Percentiles rank a stretch among this genome's conserved stretches.
phyloP scores from a whole-genome alignment of 1,140 invertebrate species.

The Melitaea cinxia region DNA sequence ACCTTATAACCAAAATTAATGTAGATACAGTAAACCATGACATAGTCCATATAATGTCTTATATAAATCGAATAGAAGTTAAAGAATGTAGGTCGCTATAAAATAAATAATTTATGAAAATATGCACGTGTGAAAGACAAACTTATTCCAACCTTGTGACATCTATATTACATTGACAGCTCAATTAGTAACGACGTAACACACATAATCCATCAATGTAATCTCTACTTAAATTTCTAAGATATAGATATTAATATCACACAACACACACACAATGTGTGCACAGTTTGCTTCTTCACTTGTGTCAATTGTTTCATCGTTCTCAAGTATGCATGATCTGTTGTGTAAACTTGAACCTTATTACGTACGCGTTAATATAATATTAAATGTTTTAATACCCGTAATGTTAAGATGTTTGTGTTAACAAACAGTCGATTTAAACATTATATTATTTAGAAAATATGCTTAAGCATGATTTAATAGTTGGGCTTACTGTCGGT shows the following conservation, averaged over 20 bases:
- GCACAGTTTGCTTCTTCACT: slow-evolving; percentile 51
- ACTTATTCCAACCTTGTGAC: slow-evolving; percentile 53
- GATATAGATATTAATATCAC: slow-evolving; percentile 37
- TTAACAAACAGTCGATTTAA: slow-evolving; percentile 13
- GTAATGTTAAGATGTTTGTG: no score
- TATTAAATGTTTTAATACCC: neutral
- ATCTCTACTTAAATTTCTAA: slow-evolving; percentile 38
- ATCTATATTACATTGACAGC: slow-evolving; percentile 56
- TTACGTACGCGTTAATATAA: neutral
- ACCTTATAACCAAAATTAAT: no score
- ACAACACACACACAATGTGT: slow-evolving; percentile 24
- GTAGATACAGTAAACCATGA: no score
- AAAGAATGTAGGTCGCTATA: slow-evolving; percentile 53
- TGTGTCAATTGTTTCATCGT: slow-evolving; percentile 60
- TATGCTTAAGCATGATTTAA: slow-evolving; percentile 30
- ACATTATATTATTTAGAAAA: slow-evolving; percentile 43
- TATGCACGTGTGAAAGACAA: slow-evolving; percentile 65
- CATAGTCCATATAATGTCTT: no score
- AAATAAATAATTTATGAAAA: slow-evolving; percentile 19
- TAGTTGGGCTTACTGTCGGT: slow-evolving; percentile 11
- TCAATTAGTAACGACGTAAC: slow-evolving; percentile 34
- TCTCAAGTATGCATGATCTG: slow-evolving; percentile 21
- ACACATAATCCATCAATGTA: slow-evolving; percentile 35
- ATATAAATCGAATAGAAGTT: no score
- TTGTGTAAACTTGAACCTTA: slow-evolving; percentile 1